Evolutionary conservation across 2,113 vertebrate genomes (phyloP).

Genomic region (Danio rerio): DNA sequence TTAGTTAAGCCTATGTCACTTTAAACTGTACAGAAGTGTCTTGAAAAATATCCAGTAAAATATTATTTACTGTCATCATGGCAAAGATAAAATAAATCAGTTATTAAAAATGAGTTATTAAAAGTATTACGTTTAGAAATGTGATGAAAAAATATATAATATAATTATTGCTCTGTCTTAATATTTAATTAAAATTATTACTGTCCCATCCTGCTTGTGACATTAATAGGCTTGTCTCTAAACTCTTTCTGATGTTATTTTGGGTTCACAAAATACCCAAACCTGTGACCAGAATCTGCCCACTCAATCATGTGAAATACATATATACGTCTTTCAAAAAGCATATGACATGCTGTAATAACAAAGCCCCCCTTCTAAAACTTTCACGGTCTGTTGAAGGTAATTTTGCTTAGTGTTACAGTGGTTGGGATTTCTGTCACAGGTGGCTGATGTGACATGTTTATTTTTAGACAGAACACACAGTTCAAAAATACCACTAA

Average conservation of each 20-base stretch:
- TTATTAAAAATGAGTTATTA: no score
- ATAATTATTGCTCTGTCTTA: no score
- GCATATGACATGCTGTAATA: slow-evolving; percentile 20
- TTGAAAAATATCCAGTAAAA: no score
- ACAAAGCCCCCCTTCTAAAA: slow-evolving; percentile 14
- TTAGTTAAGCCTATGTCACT: no score
- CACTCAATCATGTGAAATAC: slow-evolving; percentile 14
- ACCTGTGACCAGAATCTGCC: background rate
- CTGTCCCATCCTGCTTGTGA: background rate
- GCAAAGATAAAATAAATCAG: no score
- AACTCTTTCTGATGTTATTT: background rate
- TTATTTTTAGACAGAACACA: slow-evolving; percentile 39
- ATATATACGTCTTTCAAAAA: background rate
- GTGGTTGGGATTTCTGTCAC: slow-evolving; percentile 58
- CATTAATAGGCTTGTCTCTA: no score
- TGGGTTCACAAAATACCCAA: slow-evolving; percentile 20
- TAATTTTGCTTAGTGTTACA: slow-evolving; percentile 62
- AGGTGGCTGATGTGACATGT: slow-evolving; percentile 45
- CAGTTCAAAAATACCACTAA: background rate
- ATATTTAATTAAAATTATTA: background rate
- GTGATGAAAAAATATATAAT: no score
- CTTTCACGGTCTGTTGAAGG: slow-evolving; percentile 71
- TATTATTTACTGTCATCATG: no score
- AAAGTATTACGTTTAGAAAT: no score
- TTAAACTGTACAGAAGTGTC: no score